These are phyloP conservation scores for Menura novaehollandiae DNA, from an alignment of 2,113 vertebrate genomes.

Conservation along the genomic window DNA sequence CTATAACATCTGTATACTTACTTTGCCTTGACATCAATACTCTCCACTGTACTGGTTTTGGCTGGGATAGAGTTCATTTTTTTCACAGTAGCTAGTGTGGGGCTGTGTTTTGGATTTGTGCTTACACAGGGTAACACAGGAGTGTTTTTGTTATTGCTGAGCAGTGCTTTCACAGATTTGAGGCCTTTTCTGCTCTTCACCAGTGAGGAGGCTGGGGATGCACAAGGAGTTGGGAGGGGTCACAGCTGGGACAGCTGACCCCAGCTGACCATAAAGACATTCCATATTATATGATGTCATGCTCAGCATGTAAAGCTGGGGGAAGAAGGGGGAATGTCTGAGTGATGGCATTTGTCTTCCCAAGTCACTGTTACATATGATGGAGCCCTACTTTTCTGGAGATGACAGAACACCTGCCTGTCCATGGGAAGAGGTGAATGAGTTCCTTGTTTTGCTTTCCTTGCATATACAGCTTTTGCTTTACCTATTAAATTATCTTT, in stretches of 20 bases:
- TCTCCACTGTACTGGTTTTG: neutral
- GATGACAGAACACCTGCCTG: neutral
- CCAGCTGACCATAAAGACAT: neutral
- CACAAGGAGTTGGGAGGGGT: neutral
- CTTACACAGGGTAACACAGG: neutral
- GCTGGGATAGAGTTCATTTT: neutral
- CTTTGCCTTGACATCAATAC: neutral
- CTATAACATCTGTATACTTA: neutral
- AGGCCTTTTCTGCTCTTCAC: neutral
- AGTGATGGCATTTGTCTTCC: neutral
- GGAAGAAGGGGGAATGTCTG: accelerated
- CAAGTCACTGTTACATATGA: neutral
- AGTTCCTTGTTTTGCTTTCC: neutral
- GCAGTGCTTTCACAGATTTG: neutral
- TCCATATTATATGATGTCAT: neutral
- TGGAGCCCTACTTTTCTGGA: neutral
- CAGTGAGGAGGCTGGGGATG: neutral
- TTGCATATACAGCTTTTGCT: neutral
- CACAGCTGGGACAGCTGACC: neutral
- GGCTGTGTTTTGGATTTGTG: neutral
- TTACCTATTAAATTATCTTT: neutral
- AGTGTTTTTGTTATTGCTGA: neutral
- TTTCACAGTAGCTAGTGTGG: neutral
- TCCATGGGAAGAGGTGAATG: neutral
- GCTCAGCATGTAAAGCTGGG: neutral